These are phyloP conservation scores for Coelopa pilipes DNA, from an alignment of 2,888 invertebrate genomes.

Conservation along the genomic window DNA sequence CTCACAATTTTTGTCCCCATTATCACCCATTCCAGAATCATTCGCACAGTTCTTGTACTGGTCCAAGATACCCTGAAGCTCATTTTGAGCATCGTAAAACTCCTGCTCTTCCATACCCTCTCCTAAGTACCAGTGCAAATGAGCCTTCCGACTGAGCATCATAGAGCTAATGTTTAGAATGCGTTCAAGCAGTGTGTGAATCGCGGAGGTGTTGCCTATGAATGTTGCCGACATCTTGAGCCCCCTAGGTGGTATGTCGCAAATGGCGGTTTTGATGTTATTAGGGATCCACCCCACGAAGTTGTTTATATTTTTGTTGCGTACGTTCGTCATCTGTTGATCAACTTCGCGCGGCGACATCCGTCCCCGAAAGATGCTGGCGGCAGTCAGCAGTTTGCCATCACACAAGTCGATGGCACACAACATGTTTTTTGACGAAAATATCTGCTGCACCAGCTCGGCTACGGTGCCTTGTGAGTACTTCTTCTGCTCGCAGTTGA, in stretches of 20 bases:
- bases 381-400: constrained; percentile 82
- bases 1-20: too few relatives aligned
- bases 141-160: constrained; percentile 85
- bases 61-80: constrained; percentile 78
- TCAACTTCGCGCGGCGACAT: constrained; percentile 63
- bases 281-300: constrained; percentile 87
- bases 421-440: constrained; percentile 85
- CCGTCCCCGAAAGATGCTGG: constrained; percentile 74
- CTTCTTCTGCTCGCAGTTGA: constrained; percentile 48
- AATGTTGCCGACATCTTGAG: constrained; percentile 88
- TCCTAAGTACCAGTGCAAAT: constrained; percentile 88
- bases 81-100: constrained; percentile 84
- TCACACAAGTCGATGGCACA: constrained; percentile 81
- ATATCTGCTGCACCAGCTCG: constrained; percentile 78
- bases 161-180: constrained; percentile 81
- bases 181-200: constrained; percentile 81
- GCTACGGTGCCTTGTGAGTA: constrained; percentile 68
- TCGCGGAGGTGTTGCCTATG: constrained; percentile 84
- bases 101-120: constrained; percentile 91
- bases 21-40: too few relatives aligned
- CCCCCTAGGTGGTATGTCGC: constrained; percentile 86
- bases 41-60: constrained; percentile 69
- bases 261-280: constrained; percentile 85
- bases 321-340: constrained; percentile 74
- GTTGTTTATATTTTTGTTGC: constrained; percentile 79